Evolutionary conservation across 2,888 invertebrate species (phyloP), one percentile per base, ranked within the genome.

Genomic region (Disparrhopalites patrizii): DNA sequence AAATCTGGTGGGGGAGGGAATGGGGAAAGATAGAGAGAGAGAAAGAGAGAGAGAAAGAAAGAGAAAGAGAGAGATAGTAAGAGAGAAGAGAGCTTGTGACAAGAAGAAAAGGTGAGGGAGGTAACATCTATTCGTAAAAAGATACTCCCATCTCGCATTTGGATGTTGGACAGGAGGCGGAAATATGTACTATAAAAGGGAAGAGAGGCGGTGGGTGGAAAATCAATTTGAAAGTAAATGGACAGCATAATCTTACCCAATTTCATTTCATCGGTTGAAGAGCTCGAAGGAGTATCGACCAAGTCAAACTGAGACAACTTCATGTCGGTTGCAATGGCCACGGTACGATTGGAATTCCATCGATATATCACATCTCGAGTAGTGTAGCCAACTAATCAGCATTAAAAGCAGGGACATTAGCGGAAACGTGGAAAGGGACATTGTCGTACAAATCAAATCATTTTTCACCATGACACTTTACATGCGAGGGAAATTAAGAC

Each of bases 231-330:
- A 15, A 43, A 43, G 20, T 43, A 43, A 43, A 43, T 43, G 43
- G 43, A 43, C 43, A 18, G n/a, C 5, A 43, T 43, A 43, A 43
- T 57, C 72, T 76, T 74, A 77, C 79, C 79, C 56, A 77, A 77
- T 70, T 77, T 77, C 66, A 78, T 75, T 10, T 71, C 68, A 65
- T 78, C 78, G n/a, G 87, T 87, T 76, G 85, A 82, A 80, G 87
- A 88, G 66, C 85, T 86, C 31, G 87, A 85, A 33, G 88, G 88
- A 74, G 87, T 87, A 70, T 85, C 87, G 66, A 90, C 86, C 73
- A 91, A 82, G 81, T 90, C 89, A 80, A 91, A 91, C 81, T 91
- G 91, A 51, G 90, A 89, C 77, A 91, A 82, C 80, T 88, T 88
- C 86, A 91, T 89, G 79, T 89, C 90, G 76, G 87, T 86, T 3